Evolutionary conservation across 2,797 vertebrate species (phyloP).

Genomic region (Paedocypris micromegethes): DNA sequence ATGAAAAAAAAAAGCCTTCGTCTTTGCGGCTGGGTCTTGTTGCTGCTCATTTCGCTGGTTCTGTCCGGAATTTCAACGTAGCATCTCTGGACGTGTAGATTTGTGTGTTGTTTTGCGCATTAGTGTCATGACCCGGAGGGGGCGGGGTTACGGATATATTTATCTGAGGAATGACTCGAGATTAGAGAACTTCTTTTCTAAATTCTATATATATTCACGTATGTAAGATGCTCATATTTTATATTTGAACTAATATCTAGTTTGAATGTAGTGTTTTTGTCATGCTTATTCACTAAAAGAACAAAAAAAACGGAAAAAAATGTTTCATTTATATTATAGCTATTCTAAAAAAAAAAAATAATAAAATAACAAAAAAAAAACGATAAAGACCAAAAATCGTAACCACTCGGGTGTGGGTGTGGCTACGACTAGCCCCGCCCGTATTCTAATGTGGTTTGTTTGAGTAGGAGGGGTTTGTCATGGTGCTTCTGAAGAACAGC

Average conservation of each 20-base stretch:
- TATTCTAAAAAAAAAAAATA: slow-evolving; percentile 58
- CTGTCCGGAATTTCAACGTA: slow-evolving; percentile 49
- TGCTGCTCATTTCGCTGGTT: slow-evolving; percentile 63
- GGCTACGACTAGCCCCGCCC: slow-evolving; percentile 45
- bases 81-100: slow-evolving; percentile 56
- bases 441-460: slow-evolving; percentile 42
- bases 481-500: slow-evolving; percentile 50
- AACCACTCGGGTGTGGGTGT: slow-evolving; percentile 58
- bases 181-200: slow-evolving; percentile 68
- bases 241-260: slow-evolving; percentile 77
- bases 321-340: slow-evolving; percentile 67
- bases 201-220: slow-evolving; percentile 63
- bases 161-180: slow-evolving; percentile 71
- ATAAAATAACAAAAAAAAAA: slow-evolving; percentile 14
- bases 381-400: slow-evolving; percentile 80
- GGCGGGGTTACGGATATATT: slow-evolving; percentile 74
- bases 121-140: slow-evolving; percentile 57
- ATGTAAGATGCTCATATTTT: slow-evolving; percentile 79
- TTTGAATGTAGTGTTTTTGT: slow-evolving; percentile 82
- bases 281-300: slow-evolving; percentile 70
- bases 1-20: slow-evolving; percentile 69
- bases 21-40: slow-evolving; percentile 71
- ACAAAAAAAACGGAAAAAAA: slow-evolving; percentile 55
- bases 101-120: slow-evolving; percentile 55
- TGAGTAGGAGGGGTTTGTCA: slow-evolving; percentile 43